Evolutionary conservation across 2,113 vertebrate genomes (phyloP), one percentile per base, ranked within the genome.

Genomic region (Ceuthmochares aereus): DNA sequence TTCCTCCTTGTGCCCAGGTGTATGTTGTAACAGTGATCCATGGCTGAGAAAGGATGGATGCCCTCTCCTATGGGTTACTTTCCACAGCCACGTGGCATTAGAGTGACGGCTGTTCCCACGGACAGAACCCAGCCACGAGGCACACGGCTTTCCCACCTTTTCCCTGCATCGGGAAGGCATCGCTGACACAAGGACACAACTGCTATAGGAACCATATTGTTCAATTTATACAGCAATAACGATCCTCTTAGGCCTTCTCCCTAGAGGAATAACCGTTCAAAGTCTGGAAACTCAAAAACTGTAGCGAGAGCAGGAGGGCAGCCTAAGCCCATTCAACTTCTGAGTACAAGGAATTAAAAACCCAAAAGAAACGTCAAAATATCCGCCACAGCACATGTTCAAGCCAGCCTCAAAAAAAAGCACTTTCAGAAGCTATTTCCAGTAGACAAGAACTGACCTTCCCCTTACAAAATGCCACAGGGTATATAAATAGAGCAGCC

Each of bases 361-460:
- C 2, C 12, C 29, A 1, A 25, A 75, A 27, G 34, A 79, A 70
- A 73, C 12, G 62, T 78, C 86, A 63, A 59, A 94, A 84, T 70
- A 84, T 67, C 76, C 72, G 62, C 43, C 75, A 73, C 5, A 76
- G 75, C 90, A 45, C 36, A 22, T 13, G 47, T 54, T 72, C 63
- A 43, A 54, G 73, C 54, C 78, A 59, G 80, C 47, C 47, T 52
- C 5, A 21, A 30, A 87, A 40, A 79, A 34, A 91, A 68, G 34
- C 77, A 56, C 73, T 90, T 79, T 92, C 37, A 78, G 87, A 51
- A 84, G 94, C 64, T 90, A 73, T 85, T 89, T 76, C 43, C 90
- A 94, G 92, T 5, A 85, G 84, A 68, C 54, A 8, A 54, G 94
- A 76, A 68, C 76, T 84, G 93, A 93, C 94, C 93, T 90, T 95